Evolutionary conservation across 2,888 invertebrate genomes (phyloP), one percentile per base, ranked within the genome.

Genomic region (Mythimna pallens): DNA sequence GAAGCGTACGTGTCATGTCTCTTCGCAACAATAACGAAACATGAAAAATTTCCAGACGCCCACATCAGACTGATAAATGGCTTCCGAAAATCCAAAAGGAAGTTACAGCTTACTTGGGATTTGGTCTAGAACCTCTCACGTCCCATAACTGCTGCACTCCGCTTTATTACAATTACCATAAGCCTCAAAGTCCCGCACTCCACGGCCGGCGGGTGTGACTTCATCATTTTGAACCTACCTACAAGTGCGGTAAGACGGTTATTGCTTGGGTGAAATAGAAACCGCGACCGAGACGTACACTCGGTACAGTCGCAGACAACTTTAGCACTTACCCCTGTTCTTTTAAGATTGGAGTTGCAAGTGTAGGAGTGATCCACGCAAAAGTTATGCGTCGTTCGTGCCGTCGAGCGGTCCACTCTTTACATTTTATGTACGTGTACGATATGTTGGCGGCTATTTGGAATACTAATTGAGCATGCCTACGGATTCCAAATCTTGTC

Each of bases 41-140:
- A 96, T 96, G 96, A 96, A 96, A 96, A 96, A 96, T 96, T 95
- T 96, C 95, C 95, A 96, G 96, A 95, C 96, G 94, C 95, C 91
- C 94, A 94, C 96, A 96, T 96, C 96, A 96, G 95, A 96, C 96
- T 96, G 96, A 96, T 96, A 96, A 96, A 96, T 96, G 96, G 96
- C 96, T 96, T 96, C 96, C 96, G 96, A 96, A 96, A 96, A 96
- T 96, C 96, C 96, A 96, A 96, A 96, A 96, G 96, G 96, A 96
- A 96, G 96, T 96, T 96, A 96, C 96, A 96, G 96, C 96, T 96
- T 96, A 96, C 94, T 95, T 92, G 95, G 96, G 96, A 96, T 96
- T 96, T 96, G 95, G 96, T 96, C 96, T 96, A 96, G 96, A 96
- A 95, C 96, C 96, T 96, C 96, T 96, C 96, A 96, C 96, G 96